Conservation (phyloP, 2,888 invertebrate species). For the Apodemia duryi region DNA sequence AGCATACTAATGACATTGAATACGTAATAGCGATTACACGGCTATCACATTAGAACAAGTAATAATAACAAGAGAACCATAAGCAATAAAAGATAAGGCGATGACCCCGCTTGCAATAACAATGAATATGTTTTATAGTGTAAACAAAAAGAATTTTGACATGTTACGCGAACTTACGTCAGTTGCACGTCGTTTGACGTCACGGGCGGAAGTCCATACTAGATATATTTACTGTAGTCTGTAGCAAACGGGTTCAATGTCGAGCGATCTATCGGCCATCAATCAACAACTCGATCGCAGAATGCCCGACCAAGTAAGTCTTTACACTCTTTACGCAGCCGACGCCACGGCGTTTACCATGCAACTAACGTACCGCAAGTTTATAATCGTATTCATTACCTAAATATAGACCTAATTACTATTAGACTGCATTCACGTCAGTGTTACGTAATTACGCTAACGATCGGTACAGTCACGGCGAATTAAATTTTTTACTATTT, state of each 20-base stretch:
- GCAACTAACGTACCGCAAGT: not conserved
- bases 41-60: constrained; percentile 39
- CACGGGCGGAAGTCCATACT: constrained; percentile 71
- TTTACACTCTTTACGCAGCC: not conserved
- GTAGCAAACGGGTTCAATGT: constrained; percentile 71
- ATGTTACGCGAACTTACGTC: constrained; percentile 64
- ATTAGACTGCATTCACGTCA: constrained; percentile 34
- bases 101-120: constrained; percentile 70
- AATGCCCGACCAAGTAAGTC: constrained; percentile 18
- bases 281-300: constrained; percentile 49
- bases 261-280: constrained; percentile 75
- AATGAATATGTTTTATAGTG: constrained; percentile 72
- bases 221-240: constrained; percentile 59
- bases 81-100: constrained; percentile 64
- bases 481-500: constrained; percentile 1
- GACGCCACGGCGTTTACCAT: not conserved
- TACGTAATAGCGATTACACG: constrained; percentile 17
- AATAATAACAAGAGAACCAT: constrained; percentile 48
- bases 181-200: constrained; percentile 64
- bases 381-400: constrained; percentile 10
- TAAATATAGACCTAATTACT: constrained; percentile 35
- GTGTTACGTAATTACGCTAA: constrained; percentile 12
- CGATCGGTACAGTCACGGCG: constrained; percentile 7
- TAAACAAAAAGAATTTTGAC: constrained; percentile 72
- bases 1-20: constrained; percentile 9